These are phyloP conservation scores for Numida meleagris DNA, from an alignment of 2,113 vertebrate species.

Conservation along the genomic window DNA sequence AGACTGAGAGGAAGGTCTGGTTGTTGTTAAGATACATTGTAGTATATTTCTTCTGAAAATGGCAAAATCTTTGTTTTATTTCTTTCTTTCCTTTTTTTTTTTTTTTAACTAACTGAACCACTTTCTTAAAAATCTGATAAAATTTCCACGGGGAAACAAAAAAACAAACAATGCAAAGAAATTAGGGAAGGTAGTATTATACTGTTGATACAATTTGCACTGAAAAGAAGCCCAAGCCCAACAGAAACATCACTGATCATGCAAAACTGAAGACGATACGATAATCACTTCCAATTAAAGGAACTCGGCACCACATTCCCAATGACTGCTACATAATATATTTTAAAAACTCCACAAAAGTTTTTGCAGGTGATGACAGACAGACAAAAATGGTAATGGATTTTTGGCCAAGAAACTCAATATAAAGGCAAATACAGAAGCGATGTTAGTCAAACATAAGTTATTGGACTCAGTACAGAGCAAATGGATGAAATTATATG, in stretches of 20 bases:
- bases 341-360: neutral
- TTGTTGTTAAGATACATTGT: neutral
- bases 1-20: neutral
- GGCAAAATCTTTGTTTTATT: neutral
- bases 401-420: conserved; percentile 65
- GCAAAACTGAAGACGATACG: neutral
- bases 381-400: conserved; percentile 48
- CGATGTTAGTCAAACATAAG: conserved; percentile 53
- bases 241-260: neutral
- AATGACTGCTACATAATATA: neutral
- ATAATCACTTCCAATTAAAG: neutral
- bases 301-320: neutral
- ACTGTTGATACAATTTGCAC: neutral
- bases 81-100: too few species aligned
- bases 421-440: conserved; percentile 60
- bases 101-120: neutral
- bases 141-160: neutral
- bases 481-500: conserved; percentile 35
- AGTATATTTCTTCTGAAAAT: neutral
- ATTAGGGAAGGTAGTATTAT: neutral
- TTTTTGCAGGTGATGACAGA: neutral
- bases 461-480: conserved; percentile 46
- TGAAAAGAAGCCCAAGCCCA: neutral
- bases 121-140: neutral
- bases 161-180: neutral